Conservation (phyloP, 92 coral and sea anemone species). For the Metridium senile region DNA sequence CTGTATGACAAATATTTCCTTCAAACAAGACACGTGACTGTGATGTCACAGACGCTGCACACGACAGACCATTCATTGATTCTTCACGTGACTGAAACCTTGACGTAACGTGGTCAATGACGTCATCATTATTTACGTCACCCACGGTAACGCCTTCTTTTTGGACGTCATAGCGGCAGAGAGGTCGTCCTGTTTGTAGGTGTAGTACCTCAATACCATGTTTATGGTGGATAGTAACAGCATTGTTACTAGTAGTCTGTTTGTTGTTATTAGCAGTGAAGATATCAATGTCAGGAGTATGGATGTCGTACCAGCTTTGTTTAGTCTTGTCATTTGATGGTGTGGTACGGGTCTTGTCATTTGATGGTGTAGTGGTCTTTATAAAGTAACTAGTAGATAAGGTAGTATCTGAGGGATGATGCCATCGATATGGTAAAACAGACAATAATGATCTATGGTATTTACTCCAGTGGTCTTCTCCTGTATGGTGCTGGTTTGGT, state of each 20-base stretch:
- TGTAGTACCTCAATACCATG: slow-evolving; percentile 80
- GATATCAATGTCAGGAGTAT: slow-evolving; percentile 3
- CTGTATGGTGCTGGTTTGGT: slow-evolving; percentile 75
- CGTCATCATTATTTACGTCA: slow-evolving; percentile 81
- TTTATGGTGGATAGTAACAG: slow-evolving; percentile 65
- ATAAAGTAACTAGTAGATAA: slow-evolving; percentile 58
- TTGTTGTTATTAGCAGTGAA: slow-evolving; percentile 14
- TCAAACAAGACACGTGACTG: slow-evolving; percentile 59
- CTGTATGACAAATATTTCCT: slow-evolving; percentile 49
- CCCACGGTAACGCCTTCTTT: slow-evolving; percentile 62
- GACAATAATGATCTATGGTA: slow-evolving; percentile 71
- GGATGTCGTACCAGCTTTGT: slow-evolving; percentile 21
- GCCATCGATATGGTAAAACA: slow-evolving; percentile 78
- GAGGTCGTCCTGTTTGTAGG: slow-evolving; percentile 74
- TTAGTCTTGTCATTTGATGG: background rate
- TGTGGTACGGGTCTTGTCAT: slow-evolving; percentile 5
- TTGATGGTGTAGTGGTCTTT: slow-evolving; percentile 36
- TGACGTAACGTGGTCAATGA: slow-evolving; percentile 73
- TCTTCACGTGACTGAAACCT: slow-evolving; percentile 61
- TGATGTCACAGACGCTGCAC: slow-evolving; percentile 74
- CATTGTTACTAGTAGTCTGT: slow-evolving; percentile 45
- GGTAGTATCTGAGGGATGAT: slow-evolving; percentile 66
- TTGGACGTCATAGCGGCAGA: slow-evolving; percentile 64
- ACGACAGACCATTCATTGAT: slow-evolving; percentile 48
- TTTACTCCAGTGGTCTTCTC: slow-evolving; percentile 87